Evolutionary conservation across 2,797 vertebrate species (phyloP).

Genomic region (Orestias chungarensis): DNA sequence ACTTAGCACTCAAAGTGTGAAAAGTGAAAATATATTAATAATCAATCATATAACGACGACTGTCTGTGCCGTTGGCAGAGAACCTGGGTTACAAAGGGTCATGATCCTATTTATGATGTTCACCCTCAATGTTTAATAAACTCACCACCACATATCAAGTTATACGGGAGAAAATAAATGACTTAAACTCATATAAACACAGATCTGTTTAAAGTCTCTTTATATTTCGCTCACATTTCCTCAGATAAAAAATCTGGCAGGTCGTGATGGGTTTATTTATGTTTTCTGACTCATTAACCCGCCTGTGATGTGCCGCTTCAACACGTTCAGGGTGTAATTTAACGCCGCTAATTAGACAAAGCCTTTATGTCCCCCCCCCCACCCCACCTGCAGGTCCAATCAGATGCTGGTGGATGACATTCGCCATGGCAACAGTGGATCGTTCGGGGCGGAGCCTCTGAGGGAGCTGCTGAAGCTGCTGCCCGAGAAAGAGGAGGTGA

Average conservation of each 20-base stretch:
- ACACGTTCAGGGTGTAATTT: background rate
- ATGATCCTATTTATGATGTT: background rate
- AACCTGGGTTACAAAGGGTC: background rate
- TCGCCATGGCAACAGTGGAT: slow-evolving; percentile 82
- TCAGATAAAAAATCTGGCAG: background rate
- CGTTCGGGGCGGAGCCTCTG: slow-evolving; percentile 85
- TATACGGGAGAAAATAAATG: background rate
- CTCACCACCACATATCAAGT: background rate
- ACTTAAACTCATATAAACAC: background rate
- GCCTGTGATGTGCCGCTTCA: background rate
- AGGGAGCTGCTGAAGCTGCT: slow-evolving; percentile 90
- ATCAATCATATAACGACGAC: too few relatives aligned
- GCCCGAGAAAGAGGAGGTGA: slow-evolving; percentile 91
- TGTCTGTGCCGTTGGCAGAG: too few relatives aligned
- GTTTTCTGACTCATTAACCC: background rate
- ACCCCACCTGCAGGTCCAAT: slow-evolving; percentile 80
- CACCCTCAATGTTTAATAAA: background rate
- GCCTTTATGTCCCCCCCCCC: too few relatives aligned
- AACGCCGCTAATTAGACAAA: background rate
- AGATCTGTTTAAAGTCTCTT: background rate
- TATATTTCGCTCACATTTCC: background rate
- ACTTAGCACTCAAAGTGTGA: too few relatives aligned
- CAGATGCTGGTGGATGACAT: slow-evolving; percentile 87
- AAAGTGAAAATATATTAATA: too few relatives aligned
- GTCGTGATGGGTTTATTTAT: background rate